phyloP scores from a whole-genome alignment of 1,140 invertebrate species.

The Chlorops oryzae region DNA sequence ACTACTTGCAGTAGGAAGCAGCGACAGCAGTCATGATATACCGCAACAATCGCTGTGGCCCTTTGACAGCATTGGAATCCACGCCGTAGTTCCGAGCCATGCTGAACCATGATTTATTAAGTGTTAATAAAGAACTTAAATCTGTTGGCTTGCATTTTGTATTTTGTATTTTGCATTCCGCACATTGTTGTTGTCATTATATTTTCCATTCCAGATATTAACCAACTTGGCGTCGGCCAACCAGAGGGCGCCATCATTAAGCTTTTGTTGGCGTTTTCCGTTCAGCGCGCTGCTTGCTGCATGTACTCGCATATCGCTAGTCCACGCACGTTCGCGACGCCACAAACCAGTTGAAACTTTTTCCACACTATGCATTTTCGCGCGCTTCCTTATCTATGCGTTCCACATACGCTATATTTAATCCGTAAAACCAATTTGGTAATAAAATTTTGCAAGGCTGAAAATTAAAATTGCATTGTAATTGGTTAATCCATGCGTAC shows the following conservation, averaged over 20 bases:
- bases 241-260: no score
- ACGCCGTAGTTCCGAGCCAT: background rate
- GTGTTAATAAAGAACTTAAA: constrained; percentile 49
- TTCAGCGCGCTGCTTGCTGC: constrained; percentile 13
- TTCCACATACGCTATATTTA: constrained; percentile 33
- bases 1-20: no score
- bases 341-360: background rate
- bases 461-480: constrained; percentile 48
- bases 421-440: constrained; percentile 34
- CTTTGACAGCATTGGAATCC: background rate
- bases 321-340: background rate
- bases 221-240: no score
- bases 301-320: background rate
- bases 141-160: constrained; percentile 41
- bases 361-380: constrained; percentile 12
- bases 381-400: constrained; percentile 44
- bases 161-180: constrained; percentile 18
- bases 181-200: background rate
- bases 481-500: constrained; percentile 47
- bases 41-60: constrained; percentile 2
- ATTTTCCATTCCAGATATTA: background rate
- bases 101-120: constrained; percentile 42
- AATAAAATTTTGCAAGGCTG: constrained; percentile 43
- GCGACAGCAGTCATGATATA: constrained; percentile 4
- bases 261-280: no score